phyloP scores from a whole-genome alignment of 2,888 invertebrate genomes.

The Podabrus alpinus region DNA sequence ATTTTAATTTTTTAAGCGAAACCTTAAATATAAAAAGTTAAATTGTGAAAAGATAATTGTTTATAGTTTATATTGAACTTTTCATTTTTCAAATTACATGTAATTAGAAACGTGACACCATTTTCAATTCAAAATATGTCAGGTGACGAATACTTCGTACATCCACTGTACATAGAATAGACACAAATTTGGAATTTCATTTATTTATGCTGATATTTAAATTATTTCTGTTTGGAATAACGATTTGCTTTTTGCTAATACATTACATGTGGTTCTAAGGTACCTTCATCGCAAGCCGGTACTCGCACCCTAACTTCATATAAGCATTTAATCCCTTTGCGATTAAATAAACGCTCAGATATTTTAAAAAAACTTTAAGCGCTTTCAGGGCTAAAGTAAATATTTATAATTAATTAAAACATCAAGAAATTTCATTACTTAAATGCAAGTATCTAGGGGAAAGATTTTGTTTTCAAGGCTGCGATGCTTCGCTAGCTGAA shows the following conservation, averaged over 20 bases:
- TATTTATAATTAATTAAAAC: neutral
- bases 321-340: neutral
- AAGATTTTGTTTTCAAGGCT: slow-evolving; percentile 9
- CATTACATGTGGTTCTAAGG: neutral
- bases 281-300: neutral
- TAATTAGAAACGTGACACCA: too few species aligned
- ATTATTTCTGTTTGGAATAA: neutral
- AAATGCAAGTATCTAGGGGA: slow-evolving; percentile 1
- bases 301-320: neutral
- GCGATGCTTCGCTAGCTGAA: slow-evolving; percentile 25
- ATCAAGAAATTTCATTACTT: neutral
- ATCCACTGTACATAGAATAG: too few species aligned
- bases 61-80: too few species aligned
- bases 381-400: neutral
- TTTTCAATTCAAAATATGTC: too few species aligned
- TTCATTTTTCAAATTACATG: too few species aligned
- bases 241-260: too few species aligned
- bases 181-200: neutral
- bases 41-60: too few species aligned
- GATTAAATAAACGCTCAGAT: too few species aligned
- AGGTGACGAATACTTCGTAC: too few species aligned
- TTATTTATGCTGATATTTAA: neutral
- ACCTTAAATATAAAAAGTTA: too few species aligned
- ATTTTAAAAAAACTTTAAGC: neutral
- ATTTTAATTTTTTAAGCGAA: too few species aligned